A percentile compares a stretch with the other conserved stretches of the same genome.
Evolutionary conservation across 2,113 vertebrate species (phyloP).

Genomic region (Manacus vitellinus): DNA sequence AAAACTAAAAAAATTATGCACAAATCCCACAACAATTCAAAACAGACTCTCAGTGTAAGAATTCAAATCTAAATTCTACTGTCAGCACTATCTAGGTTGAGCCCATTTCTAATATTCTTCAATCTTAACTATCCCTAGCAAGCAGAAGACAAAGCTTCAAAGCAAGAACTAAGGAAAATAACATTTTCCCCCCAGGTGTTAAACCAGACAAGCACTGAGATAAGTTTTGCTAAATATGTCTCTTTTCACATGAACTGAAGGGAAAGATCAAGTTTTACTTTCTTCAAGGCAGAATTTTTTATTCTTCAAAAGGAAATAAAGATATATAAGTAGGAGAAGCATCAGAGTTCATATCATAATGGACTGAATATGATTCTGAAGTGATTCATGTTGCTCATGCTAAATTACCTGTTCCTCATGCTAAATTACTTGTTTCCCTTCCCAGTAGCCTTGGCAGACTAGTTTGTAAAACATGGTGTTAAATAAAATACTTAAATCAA

Average conservation of each 20-base stretch:
- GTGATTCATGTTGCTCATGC: not conserved
- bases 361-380: not conserved
- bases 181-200: not conserved
- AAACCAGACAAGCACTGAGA: not conserved
- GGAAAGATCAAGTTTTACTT: not conserved
- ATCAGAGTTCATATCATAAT: not conserved
- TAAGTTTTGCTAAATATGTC: not conserved
- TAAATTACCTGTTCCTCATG: no score
- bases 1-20: conserved; percentile 55
- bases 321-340: not conserved
- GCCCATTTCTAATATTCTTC: not conserved
- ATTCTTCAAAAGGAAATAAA: not conserved
- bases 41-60: not conserved
- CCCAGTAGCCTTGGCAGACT: not conserved
- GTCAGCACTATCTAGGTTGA: conserved; percentile 32
- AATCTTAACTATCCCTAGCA: not conserved
- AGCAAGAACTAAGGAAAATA: not conserved
- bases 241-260: not conserved
- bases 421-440: not conserved
- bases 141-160: not conserved
- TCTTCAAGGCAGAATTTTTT: not conserved
- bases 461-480: not conserved
- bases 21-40: not conserved
- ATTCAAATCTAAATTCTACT: conserved; percentile 42
- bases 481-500: not conserved